Percentiles rank a stretch among this genome's conserved stretches.
phyloP scores from a whole-genome alignment of 2,113 vertebrate species.

The Calyptommatus sinebrachiatus region DNA sequence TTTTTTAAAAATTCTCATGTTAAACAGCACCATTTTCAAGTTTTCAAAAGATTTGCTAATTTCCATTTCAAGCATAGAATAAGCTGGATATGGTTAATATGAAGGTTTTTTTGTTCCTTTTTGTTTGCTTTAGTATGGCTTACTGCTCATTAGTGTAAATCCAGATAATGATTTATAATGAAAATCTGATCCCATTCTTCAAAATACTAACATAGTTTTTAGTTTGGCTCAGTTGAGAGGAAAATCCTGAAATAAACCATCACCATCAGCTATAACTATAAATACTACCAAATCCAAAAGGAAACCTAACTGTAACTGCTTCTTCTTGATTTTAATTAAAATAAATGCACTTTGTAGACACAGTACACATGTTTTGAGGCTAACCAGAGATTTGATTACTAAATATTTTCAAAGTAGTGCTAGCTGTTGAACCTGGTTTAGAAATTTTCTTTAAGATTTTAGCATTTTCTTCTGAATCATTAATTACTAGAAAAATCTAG shows the following conservation, averaged over 20 bases:
- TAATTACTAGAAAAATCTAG: neutral
- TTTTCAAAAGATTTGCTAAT: slow-evolving; percentile 24
- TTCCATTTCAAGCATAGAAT: neutral
- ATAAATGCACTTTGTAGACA: neutral
- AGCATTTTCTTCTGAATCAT: neutral
- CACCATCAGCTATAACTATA: neutral
- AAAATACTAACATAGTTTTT: slow-evolving; percentile 3
- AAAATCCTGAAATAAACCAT: neutral
- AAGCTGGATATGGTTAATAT: neutral
- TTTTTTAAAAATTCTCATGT: slow-evolving; percentile 37
- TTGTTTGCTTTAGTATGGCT: neutral
- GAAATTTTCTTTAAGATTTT: neutral
- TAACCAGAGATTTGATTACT: neutral
- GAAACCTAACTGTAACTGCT: neutral
- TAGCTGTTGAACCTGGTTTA: neutral
- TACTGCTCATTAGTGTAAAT: neutral
- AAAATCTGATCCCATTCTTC: neutral
- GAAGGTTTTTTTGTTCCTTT: neutral
- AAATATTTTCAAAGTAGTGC: neutral
- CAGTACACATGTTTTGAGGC: neutral
- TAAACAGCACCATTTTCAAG: slow-evolving; percentile 62
- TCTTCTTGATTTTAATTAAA: neutral
- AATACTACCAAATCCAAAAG: neutral
- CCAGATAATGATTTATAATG: neutral
- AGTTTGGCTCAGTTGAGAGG: neutral